Base-by-base conservation (phyloP, 2,797 vertebrate species). In the Morelia viridis region DNA sequence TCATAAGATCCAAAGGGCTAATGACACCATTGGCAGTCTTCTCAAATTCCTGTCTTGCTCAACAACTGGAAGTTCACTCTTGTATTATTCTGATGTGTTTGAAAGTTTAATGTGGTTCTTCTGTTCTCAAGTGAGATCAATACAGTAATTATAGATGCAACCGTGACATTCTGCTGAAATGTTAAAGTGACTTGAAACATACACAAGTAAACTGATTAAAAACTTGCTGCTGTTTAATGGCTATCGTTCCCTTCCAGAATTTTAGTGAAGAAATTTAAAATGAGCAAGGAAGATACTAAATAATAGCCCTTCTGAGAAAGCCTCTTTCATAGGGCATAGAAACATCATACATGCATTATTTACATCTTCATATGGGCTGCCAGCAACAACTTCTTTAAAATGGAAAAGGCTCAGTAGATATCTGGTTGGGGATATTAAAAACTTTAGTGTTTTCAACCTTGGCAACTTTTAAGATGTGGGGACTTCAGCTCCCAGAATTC, bases 1-100 rank as follows among this genome's bases (percentile, higher is more conserved):
- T 60, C 28, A 26, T 71, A 56, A 6, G 15, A 85, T 24, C 41
- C n/a, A 35, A 92, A 92, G 84, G 84, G 65, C 89, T 92, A 90
- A 35, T 41, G 31, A 90, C 28, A 7, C 26, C 24, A 35, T 26
- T 28, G 53, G 24, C 76, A n/a, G 65, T 10, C 80, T 71, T 22
- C 3, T 87, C 56, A 6, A 9, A 22, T 6, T n/a, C 13, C 15
- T 62, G 61, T 62, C n/a, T 91, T 57, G 60, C 80, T 64, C 26
- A 61, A 7, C 62, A 61, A 61, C 41, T 56, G 50, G 28, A 60
- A 35, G 5, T 50, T 71, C 1, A 35, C 1, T 62, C 19, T 64
- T 85, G 31, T 89, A 31, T 58, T 46, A 28, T 17, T 64, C 26
- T 17, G 26, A 3, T 61, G 41, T 28, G 35, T 19, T 50, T 62